Percentiles rank a stretch among this genome's conserved stretches.
Conservation (phyloP, 2,888 invertebrate species). For the Aphelenchoides bicaudatus region DNA sequence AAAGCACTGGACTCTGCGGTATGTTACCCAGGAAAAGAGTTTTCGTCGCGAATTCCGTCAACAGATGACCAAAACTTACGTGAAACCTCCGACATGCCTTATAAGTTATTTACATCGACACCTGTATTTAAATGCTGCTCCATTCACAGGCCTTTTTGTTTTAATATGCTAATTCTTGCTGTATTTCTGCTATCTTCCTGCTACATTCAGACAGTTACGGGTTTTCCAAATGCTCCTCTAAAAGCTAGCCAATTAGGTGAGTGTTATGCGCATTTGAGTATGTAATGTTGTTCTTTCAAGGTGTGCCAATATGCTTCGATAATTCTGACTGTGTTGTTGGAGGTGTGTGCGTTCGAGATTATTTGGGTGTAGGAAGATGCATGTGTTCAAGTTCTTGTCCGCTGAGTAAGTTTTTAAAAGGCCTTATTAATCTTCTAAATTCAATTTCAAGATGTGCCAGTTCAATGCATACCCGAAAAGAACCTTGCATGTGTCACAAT, state of each 20-base stretch:
- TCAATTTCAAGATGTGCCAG: constrained; percentile 34
- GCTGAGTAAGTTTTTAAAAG: constrained; percentile 38
- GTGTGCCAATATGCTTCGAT: constrained; percentile 44
- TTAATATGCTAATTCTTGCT: too few relatives aligned
- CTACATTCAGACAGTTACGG: too few relatives aligned
- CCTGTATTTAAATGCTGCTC: too few relatives aligned
- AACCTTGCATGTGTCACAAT: constrained; percentile 39
- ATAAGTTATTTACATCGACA: too few relatives aligned
- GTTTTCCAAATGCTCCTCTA: background rate
- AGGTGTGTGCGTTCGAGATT: constrained; percentile 49
- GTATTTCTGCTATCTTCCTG: too few relatives aligned
- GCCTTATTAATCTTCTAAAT: background rate
- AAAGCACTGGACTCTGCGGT: too few relatives aligned
- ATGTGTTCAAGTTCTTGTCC: constrained; percentile 53
- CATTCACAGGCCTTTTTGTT: too few relatives aligned
- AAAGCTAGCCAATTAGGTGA: constrained; percentile 11
- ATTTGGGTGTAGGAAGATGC: constrained; percentile 47
- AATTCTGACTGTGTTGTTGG: constrained; percentile 52
- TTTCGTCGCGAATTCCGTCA: too few relatives aligned
- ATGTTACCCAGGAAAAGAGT: too few relatives aligned
- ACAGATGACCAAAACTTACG: too few relatives aligned
- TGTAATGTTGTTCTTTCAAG: constrained; percentile 2
- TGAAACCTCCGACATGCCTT: too few relatives aligned
- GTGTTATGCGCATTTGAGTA: too few relatives aligned
- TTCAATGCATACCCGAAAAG: constrained; percentile 33